These are phyloP conservation scores for Drosophila fuyamai DNA, from an alignment of 1,140 invertebrate genomes.

Conservation along the genomic window DNA sequence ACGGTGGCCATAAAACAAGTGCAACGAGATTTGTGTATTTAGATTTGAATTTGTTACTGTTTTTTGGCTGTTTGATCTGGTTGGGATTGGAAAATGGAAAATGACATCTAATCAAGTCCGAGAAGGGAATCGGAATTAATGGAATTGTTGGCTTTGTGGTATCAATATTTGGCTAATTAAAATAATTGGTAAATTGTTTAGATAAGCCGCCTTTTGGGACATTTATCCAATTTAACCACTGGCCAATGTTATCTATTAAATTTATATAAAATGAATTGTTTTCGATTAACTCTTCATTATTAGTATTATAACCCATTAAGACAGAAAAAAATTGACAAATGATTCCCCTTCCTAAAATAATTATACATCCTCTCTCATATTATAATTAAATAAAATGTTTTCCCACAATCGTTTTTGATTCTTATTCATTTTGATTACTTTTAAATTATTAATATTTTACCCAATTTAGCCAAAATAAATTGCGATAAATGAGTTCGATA, in stretches of 20 bases:
- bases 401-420: too few species aligned
- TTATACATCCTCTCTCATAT: not conserved
- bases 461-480: too few species aligned
- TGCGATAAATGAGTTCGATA: too few species aligned
- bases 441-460: too few species aligned
- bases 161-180: slow-evolving; percentile 14
- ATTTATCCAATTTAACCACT: not conserved
- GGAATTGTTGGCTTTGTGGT: not conserved
- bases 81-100: slow-evolving; percentile 16
- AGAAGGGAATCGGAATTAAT: slow-evolving; percentile 19
- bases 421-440: too few species aligned
- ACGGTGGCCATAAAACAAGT: slow-evolving; percentile 64
- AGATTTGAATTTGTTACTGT: slow-evolving; percentile 23
- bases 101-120: not conserved
- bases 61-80: slow-evolving; percentile 16
- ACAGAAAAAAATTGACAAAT: too few species aligned
- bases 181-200: slow-evolving; percentile 20
- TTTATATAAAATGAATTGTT: too few species aligned
- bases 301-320: too few species aligned
- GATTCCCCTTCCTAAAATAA: too few species aligned
- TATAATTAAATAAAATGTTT: too few species aligned
- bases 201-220: not conserved
- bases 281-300: too few species aligned
- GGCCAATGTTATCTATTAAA: too few species aligned
- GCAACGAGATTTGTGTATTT: slow-evolving; percentile 48